Conservation (phyloP, 2,888 invertebrate species). For the Agriotes lineatus region DNA sequence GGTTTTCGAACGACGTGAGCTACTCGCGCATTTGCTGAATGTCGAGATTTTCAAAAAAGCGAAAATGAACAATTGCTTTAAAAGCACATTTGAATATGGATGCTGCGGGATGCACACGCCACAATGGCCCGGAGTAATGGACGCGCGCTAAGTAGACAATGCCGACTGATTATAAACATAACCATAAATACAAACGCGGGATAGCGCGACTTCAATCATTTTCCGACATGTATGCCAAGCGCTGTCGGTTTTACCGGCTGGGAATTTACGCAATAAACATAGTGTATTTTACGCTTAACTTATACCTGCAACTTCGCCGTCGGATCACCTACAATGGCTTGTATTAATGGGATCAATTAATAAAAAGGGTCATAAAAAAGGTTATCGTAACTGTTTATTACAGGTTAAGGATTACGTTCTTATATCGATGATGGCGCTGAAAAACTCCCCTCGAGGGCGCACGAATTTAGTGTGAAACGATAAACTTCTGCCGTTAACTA, state of each 20-base stretch:
- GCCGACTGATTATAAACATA: slow-evolving; percentile 65
- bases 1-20: slow-evolving; percentile 11
- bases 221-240: slow-evolving; percentile 58
- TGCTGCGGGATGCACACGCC: slow-evolving; percentile 61
- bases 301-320: neutral
- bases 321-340: neutral
- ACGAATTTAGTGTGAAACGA: neutral
- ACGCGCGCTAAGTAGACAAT: slow-evolving; percentile 65
- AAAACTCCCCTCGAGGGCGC: too few species aligned
- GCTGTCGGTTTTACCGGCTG: slow-evolving; percentile 53
- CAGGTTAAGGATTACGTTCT: too few species aligned
- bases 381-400: too few species aligned
- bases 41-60: slow-evolving; percentile 52
- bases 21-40: slow-evolving; percentile 27
- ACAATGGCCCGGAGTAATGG: slow-evolving; percentile 64
- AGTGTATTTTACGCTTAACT: slow-evolving; percentile 22
- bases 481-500: neutral
- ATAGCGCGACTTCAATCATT: slow-evolving; percentile 64
- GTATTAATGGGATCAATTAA: too few species aligned
- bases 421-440: too few species aligned
- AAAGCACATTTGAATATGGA: slow-evolving; percentile 66
- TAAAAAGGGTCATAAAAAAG: too few species aligned
- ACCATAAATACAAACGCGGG: slow-evolving; percentile 64
- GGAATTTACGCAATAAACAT: slow-evolving; percentile 55
- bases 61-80: slow-evolving; percentile 64